Evolutionary conservation across 2,113 vertebrate genomes (phyloP), one percentile per base, ranked within the genome.

Genomic region (Stomatorhinus ivindoensis): DNA sequence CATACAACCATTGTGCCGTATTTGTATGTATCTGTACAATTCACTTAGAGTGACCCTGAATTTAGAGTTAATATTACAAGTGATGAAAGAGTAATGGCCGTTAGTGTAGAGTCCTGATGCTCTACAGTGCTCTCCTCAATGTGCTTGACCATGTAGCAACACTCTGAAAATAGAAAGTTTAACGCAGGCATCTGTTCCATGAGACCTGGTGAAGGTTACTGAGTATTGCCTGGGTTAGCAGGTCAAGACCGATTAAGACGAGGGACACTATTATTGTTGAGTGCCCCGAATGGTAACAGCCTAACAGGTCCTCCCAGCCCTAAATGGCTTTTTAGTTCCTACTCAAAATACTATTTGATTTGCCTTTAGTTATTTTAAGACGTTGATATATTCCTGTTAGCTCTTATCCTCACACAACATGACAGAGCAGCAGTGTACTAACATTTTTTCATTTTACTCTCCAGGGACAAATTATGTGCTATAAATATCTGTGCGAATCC

Each of bases 141-240:
- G 86, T 65, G 0, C 44, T 87, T 86, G 47, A 87, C 90, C 84
- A 51, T 88, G 88, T 55, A 87, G 76, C 50, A 86, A 89, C 51
- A 69, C 27, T 58, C 89, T 88, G 87, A 90, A 91, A 92, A 90
- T 90, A 92, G 90, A 80, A 39, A 73, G 55, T 24, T 86, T 86
- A 90, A 87, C 90, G 85, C 13, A 86, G 48, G 76, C 50, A 58
- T 84, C 35, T 69, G 69, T 80, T 39, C 80, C 6, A 69, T 46
- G 82, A 86, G 58, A 86, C 80, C 10, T 24, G 31, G 21, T 90
- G 90, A 93, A 91, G 92, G 92, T 92, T 90, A 91, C 86, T 42
- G 69, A 47, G 65, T 55, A 84, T 7, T 87, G 88, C 86, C 55
- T 87, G 82, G 87, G 88, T 87, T 85, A 90, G 76, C 50, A 90